Evolutionary conservation across 2,113 vertebrate species (phyloP).

Genomic region (Ophiodon elongatus): DNA sequence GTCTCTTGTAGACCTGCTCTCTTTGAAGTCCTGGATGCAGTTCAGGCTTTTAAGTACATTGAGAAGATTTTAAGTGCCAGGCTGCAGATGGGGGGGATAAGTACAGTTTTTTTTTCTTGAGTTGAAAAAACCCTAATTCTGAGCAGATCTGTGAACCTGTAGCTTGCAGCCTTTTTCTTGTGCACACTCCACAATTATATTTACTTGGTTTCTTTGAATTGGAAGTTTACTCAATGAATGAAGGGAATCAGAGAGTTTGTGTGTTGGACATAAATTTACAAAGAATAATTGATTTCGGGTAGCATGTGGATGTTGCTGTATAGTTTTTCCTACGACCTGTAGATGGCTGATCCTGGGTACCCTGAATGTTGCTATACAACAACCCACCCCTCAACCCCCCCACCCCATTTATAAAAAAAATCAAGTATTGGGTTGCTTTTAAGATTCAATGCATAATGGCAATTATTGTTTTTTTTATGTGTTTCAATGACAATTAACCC

Average conservation of each 20-base stretch:
- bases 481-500: background rate
- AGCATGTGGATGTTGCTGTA: background rate
- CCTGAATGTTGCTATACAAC: no score
- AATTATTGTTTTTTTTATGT: background rate
- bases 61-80: slow-evolving; percentile 34
- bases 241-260: background rate
- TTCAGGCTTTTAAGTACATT: slow-evolving; percentile 22
- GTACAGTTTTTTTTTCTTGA: background rate
- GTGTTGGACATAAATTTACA: background rate
- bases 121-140: slow-evolving; percentile 28
- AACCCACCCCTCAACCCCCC: background rate
- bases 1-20: slow-evolving; percentile 24
- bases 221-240: background rate
- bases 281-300: background rate
- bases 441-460: background rate
- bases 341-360: background rate
- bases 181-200: background rate
- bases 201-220: background rate
- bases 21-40: slow-evolving; percentile 43
- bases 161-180: background rate
- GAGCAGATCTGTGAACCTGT: slow-evolving; percentile 12
- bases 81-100: slow-evolving; percentile 33
- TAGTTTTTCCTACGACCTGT: background rate
- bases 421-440: background rate
- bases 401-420: no score